Percentiles rank a stretch among this genome's conserved stretches.
Evolutionary conservation across 1,140 invertebrate species (phyloP).

Genomic region (Psilanteris sp.): DNA sequence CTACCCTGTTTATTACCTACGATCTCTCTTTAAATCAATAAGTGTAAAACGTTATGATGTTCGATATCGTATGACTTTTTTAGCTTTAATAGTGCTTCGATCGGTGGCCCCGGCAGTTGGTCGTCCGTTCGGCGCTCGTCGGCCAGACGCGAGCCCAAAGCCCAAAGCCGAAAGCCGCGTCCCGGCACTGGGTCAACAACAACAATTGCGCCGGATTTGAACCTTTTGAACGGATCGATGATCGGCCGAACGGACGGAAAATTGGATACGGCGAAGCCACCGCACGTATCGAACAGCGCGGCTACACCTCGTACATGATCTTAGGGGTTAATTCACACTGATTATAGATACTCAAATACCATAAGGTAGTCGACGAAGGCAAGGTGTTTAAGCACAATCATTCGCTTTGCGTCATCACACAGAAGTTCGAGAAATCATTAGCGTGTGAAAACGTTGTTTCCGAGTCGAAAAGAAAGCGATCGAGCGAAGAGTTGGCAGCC

Average conservation of each 20-base stretch:
- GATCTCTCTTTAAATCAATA: constrained; percentile 70
- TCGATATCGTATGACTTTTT: constrained; percentile 71
- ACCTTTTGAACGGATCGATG: no score
- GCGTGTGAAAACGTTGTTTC: constrained; percentile 13
- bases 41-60: constrained; percentile 70
- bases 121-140: constrained; percentile 20
- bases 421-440: constrained; percentile 44
- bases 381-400: constrained; percentile 28
- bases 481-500: constrained; percentile 5
- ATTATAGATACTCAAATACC: constrained; percentile 41
- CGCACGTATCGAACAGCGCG: constrained; percentile 68
- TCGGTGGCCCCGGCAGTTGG: constrained; percentile 38
- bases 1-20: constrained; percentile 53
- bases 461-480: constrained; percentile 16
- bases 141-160: no score
- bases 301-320: constrained; percentile 76
- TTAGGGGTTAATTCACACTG: constrained; percentile 69
- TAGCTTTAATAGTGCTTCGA: constrained; percentile 68
- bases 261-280: constrained; percentile 30
- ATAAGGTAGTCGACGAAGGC: constrained; percentile 48
- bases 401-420: constrained; percentile 24
- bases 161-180: no score
- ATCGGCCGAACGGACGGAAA: constrained; percentile 40
- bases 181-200: no score
- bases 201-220: no score